Base-by-base conservation (phyloP, 2,888 invertebrate species). In the Craniophora ligustri region DNA sequence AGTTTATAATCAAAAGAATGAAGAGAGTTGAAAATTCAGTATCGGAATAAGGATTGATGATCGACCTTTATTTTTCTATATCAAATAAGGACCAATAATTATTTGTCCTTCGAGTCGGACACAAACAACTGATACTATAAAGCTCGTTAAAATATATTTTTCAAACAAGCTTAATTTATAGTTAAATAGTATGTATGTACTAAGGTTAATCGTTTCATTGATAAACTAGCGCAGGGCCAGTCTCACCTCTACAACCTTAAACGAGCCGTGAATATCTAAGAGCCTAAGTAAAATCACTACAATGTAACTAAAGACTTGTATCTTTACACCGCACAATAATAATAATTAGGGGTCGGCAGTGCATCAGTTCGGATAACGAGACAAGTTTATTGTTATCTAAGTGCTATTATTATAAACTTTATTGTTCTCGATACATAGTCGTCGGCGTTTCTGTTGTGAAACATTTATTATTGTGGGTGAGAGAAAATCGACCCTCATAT, bases 321-420 rank as follows among this genome's bases (percentile, higher is more conserved):
- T 62, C 41, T 38, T 64, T 28, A 36, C 26, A 18, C 49, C 42
- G 10, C n/a, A 30, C 10, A 19, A 26, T 36, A 32, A 13, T 53
- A 40, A 61, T 64, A 49, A 36, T 19, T 19, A 19, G 42, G 45
- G 66, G 64, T 64, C 64, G 28, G 21, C 2, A 46, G 64, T 49
- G 49, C 49, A 66, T 60, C 60, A 15, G 10, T 8, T 35, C 5
- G 13, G 60, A 54, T 66, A 66, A 60, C 31, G 40, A 14, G 11
- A 15, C 40, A 31, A 48, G 38, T 60, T 48, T 64, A 64, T 59
- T 59, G 40, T 64, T 54, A 49, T 49, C 66, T 39, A 16, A 26
- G 19, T 51, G 7, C 42, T 64, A 46, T 55, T 38, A 41, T 49
- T 54, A 60, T 46, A 44, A 31, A 41, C 35, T 41, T 64, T 57